Evolutionary conservation across 2,888 invertebrate genomes (phyloP), one percentile per base, ranked within the genome.

Genomic region (Morpho deidamia): DNA sequence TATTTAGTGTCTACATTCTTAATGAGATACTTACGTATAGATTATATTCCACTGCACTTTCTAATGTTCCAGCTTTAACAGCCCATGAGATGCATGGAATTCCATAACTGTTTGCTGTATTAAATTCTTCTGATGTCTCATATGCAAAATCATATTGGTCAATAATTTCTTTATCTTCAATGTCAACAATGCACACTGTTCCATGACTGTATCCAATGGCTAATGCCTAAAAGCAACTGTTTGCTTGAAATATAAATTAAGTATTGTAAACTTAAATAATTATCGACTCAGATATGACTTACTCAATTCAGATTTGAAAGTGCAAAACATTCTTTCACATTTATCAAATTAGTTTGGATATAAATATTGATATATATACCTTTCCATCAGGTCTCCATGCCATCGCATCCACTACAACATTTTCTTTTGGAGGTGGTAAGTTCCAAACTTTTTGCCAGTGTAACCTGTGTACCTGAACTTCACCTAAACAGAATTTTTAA

Each of bases 331-430:
- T 23, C 23, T 23, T 23, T 5, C 3, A 5, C 23, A 23, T 23
- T 23, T 5, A 23, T 23, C 23, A 23, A 23, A 23, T 23, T 41
- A 11, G 9, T 41, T 7, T 14, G 9, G 8, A 41, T 14, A 75
- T n/a, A n/a, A n/a, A n/a, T n/a, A n/a, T n/a, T n/a, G n/a, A n/a
- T 69, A 32, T 66, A 35, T 34, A 67, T 68, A 97, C 93, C 84
- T 97, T 97, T 64, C 98, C 98, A 91, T 99, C 98, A 7, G 97
- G 97, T 77, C 98, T 92, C 98, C 98, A 99, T 48, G 96, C 94
- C 72, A 99, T 91, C 9, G 95, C 94, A 58, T 92, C 92, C 0
- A 97, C 95, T 39, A 90, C 91, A 11, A 93, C 88, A 69, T 93
- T 92, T 75, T 97, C 96, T 61, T 92, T 93, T 5, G 94, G 94